Conservation (phyloP, 2,113 vertebrate species). For the Pampusana beccarii region DNA sequence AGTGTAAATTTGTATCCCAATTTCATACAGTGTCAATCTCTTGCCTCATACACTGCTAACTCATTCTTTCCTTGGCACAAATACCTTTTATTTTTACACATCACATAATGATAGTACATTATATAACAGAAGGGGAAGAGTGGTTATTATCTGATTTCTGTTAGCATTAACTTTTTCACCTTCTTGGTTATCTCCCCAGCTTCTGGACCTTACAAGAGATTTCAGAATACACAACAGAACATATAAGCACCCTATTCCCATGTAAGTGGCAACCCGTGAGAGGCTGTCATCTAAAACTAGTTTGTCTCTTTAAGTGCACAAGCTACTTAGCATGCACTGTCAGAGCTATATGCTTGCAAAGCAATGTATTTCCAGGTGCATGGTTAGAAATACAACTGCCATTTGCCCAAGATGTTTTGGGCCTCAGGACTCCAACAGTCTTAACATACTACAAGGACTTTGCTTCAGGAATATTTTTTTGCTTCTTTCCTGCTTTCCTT, state of each 20-base stretch:
- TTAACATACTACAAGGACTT: not conserved
- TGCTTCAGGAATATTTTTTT: not conserved
- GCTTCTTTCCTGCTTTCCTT: not conserved
- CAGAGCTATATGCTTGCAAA: not conserved
- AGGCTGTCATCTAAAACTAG: not conserved
- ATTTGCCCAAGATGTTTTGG: not conserved
- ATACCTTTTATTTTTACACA: not conserved
- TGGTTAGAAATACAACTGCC: not conserved
- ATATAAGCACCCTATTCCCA: not conserved
- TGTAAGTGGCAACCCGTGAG: not conserved
- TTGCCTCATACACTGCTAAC: not conserved
- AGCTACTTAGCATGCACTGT: not conserved
- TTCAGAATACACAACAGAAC: not conserved
- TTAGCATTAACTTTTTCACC: not conserved
- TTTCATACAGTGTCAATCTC: not conserved
- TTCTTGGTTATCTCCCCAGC: not conserved
- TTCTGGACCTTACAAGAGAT: not conserved
- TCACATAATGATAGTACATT: not conserved
- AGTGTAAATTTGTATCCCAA: not conserved
- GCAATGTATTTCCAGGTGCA: not conserved
- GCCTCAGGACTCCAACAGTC: not conserved
- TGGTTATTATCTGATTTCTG: not conserved
- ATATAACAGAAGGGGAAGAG: not conserved
- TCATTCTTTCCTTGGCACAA: not conserved
- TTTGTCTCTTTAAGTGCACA: not conserved